Evolutionary conservation across 1,140 invertebrate species (phyloP), one percentile per base, ranked within the genome.

Genomic region (Apis laboriosa): DNA sequence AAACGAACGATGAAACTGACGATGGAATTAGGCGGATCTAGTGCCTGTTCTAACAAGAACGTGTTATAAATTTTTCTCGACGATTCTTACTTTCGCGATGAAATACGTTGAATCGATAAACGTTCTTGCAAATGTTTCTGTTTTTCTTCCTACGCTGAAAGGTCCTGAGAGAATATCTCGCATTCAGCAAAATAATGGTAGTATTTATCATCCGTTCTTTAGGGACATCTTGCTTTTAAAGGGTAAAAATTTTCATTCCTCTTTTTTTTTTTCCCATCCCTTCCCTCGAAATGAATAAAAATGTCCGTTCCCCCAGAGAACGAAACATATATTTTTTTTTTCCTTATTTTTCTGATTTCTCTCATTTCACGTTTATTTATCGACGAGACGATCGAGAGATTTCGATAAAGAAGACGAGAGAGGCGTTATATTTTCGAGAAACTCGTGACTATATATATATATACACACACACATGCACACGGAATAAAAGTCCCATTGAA

Each of bases 141-240:
- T 77, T 82, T 82, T 55, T 80, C 56, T 73, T 49, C n/a, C 19
- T 21, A 8, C 51, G 63, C 19, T 73, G 64, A 84, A 68, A 80
- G 61, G 53, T 28, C 79, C 72, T 61, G 4, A 21, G 83, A 71
- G 83, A 76, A 81, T 77, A 71, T 66, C 72, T 56, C 64, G 79
- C 79, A 68, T 77, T 60, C 56, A 17, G n/a, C 60, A 73, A 74
- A 85, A 68, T 73, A 82, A 85, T 85, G 84, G 55, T 21, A 9
- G 84, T 61, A 85, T 83, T 85, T 85, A 74, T 85, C 84, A 85
- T 83, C 73, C 17, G 55, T 76, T 61, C 83, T 66, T 70, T 28
- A 28, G 67, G 58, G 73, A 72, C 66, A 60, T 9, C 21, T n/a
- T 61, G 34, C 68, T 34, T 60, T 55, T 55, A 2, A 12, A 19